phyloP scores from a whole-genome alignment of 2,888 invertebrate species.

The Tridacna crocea region DNA sequence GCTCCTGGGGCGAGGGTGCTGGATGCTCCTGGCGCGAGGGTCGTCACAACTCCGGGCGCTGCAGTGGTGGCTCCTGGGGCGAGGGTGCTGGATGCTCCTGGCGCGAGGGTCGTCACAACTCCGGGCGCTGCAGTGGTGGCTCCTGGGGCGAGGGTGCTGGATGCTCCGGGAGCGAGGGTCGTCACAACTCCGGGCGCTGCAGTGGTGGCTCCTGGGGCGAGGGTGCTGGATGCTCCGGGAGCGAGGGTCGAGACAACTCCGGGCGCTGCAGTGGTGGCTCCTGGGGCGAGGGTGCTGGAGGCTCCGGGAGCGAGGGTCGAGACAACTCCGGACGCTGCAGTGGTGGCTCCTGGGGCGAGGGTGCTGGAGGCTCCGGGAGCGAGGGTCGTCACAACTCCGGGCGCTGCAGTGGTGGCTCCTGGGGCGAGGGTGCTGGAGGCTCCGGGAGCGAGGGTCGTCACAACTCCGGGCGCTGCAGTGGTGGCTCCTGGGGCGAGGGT shows the following conservation, averaged over 20 bases:
- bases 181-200: not conserved
- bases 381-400: not conserved
- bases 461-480: not conserved
- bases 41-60: not conserved
- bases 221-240: not conserved
- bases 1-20: too few relatives aligned
- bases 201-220: constrained; percentile 2
- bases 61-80: constrained; percentile 3
- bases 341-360: not conserved
- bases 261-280: not conserved
- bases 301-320: not conserved
- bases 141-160: not conserved
- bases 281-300: not conserved
- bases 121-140: not conserved
- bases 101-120: not conserved
- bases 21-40: not conserved
- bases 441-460: not conserved
- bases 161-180: not conserved
- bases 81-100: not conserved
- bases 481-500: not conserved
- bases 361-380: not conserved
- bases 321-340: not conserved
- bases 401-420: not conserved
- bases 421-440: not conserved
- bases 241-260: not conserved